Percentiles rank a stretch among this genome's conserved stretches.
These are phyloP conservation scores for Lucilia sericata DNA, from an alignment of 1,140 invertebrate species.

Conservation along the genomic window DNA sequence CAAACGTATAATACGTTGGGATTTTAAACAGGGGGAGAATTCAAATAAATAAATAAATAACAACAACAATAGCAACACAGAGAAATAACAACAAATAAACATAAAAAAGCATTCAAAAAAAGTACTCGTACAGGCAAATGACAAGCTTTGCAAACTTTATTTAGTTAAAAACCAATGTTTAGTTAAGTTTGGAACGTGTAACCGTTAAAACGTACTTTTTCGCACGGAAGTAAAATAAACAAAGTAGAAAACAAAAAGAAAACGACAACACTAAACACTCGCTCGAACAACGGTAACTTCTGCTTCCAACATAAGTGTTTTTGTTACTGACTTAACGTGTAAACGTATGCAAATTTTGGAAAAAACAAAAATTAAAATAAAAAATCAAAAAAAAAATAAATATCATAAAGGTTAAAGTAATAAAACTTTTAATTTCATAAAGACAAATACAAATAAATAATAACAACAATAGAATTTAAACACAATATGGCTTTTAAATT, in stretches of 20 bases:
- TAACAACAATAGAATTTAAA: background rate
- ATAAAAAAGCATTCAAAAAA: background rate
- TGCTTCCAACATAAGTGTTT: background rate
- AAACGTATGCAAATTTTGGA: conserved; percentile 38
- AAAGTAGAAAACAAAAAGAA: background rate
- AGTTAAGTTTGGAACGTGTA: conserved; percentile 67
- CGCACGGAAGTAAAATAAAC: conserved; percentile 36
- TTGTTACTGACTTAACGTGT: background rate
- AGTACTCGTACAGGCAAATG: conserved; percentile 2
- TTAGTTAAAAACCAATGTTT: conserved; percentile 48
- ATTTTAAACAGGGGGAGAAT: conserved; percentile 8
- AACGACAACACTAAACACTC: background rate
- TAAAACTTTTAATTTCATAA: background rate
- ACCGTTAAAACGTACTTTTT: conserved; percentile 63
- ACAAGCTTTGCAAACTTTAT: conserved; percentile 61
- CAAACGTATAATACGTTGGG: background rate
- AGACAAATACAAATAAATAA: background rate
- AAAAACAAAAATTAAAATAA: background rate
- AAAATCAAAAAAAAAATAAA: background rate
- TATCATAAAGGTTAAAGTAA: background rate
- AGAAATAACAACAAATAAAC: background rate
- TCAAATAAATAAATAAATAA: conserved; percentile 13
- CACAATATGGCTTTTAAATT: conserved; percentile 22
- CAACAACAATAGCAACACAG: background rate
- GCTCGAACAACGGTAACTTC: background rate